Conservation (phyloP, 2,797 vertebrate species). For the Myotis pilosus region DNA sequence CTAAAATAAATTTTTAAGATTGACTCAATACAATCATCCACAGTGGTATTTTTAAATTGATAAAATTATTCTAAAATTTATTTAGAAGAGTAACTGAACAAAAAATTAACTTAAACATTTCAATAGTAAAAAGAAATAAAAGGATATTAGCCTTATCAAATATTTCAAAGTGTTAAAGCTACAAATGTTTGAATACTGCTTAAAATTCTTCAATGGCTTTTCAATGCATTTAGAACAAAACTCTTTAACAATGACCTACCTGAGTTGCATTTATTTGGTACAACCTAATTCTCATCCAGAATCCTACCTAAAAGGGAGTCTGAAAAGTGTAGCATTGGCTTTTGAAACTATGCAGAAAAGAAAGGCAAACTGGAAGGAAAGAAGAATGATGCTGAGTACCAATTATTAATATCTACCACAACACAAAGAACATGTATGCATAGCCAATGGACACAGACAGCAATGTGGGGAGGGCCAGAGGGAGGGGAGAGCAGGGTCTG, state of each 20-base stretch:
- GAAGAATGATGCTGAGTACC: not conserved
- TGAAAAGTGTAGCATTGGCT: not conserved
- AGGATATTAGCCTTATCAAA: not conserved
- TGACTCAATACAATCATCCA: not conserved
- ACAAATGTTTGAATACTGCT: not conserved
- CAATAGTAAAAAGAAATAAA: not conserved
- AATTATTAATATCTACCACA: not conserved
- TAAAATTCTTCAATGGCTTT: not conserved
- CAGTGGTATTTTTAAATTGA: not conserved
- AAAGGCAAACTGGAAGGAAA: not conserved
- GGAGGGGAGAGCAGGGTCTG: not conserved
- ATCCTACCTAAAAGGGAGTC: not conserved
- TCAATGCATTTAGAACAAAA: not conserved
- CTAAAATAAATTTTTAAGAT: slow-evolving; percentile 11
- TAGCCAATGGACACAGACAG: not conserved
- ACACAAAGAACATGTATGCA: not conserved
- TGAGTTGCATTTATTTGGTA: not conserved
- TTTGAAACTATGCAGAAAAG: not conserved
- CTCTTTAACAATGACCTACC: not conserved
- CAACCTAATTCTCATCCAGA: not conserved
- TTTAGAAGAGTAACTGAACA: not conserved
- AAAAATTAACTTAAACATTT: not conserved
- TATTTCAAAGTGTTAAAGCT: not conserved
- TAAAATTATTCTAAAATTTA: not conserved
- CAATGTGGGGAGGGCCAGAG: not conserved